phyloP scores from a whole-genome alignment of 2,797 vertebrate species.

The Tinamus major region DNA sequence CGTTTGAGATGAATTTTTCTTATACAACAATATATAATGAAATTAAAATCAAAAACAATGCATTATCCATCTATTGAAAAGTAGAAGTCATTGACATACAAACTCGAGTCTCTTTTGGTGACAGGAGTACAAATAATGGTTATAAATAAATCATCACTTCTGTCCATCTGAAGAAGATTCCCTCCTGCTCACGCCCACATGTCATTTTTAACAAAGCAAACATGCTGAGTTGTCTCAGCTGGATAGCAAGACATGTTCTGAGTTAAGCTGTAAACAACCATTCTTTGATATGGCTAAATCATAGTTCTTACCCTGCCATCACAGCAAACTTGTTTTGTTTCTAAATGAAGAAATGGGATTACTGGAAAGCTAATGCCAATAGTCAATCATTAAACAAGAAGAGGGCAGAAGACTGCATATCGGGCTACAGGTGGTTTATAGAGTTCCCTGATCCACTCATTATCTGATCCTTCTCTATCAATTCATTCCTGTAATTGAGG shows the following conservation, averaged over 20 bases:
- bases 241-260: rapidly evolving
- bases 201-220: neutral
- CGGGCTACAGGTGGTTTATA: neutral
- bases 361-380: neutral
- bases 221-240: neutral
- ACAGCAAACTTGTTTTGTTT: neutral
- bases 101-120: neutral
- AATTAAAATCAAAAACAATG: neutral
- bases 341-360: neutral
- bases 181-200: neutral
- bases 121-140: neutral
- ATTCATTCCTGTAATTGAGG: constrained; percentile 1
- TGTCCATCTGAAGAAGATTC: neutral
- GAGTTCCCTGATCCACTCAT: neutral
- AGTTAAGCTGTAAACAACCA: neutral
- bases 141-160: neutral
- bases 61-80: neutral
- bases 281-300: neutral
- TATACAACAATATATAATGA: neutral
- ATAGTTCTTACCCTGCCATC: neutral
- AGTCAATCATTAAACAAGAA: neutral
- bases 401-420: neutral
- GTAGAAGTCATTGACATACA: neutral
- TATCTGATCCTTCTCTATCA: neutral
- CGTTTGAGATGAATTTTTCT: neutral